Evolutionary conservation across 1,140 invertebrate genomes (phyloP).

Genomic region (Tetragonula clypearis): DNA sequence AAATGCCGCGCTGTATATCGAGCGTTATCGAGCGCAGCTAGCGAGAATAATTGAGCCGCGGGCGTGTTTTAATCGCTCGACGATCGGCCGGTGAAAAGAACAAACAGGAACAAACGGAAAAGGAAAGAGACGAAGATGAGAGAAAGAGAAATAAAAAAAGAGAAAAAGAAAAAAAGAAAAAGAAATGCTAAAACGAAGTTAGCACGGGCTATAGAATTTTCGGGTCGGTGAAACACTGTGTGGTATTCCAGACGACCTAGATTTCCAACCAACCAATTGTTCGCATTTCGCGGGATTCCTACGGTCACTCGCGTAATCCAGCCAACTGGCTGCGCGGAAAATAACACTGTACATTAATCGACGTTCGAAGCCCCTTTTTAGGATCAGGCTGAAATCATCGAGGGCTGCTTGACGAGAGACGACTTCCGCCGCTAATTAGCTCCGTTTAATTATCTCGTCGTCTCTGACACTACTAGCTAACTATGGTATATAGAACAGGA

Average conservation of each 20-base stretch:
- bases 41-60: no score
- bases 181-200: neutral
- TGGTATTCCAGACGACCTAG: conserved; percentile 53
- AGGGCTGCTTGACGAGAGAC: no score
- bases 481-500: no score
- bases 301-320: conserved; percentile 58
- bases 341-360: conserved; percentile 58
- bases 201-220: conserved; percentile 39
- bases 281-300: conserved; percentile 57
- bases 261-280: conserved; percentile 58
- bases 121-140: neutral
- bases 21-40: no score
- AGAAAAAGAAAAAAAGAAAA: neutral
- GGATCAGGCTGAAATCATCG: neutral
- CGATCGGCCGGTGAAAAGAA: neutral
- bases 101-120: neutral
- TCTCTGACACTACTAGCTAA: neutral
- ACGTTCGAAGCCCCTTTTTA: conserved; percentile 54
- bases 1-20: no score
- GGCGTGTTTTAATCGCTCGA: no score
- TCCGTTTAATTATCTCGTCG: neutral
- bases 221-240: conserved; percentile 40
- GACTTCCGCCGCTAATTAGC: neutral
- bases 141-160: no score
- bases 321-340: conserved; percentile 34